Base-by-base conservation (phyloP, 2,797 vertebrate genomes). In the Siniperca undulata region DNA sequence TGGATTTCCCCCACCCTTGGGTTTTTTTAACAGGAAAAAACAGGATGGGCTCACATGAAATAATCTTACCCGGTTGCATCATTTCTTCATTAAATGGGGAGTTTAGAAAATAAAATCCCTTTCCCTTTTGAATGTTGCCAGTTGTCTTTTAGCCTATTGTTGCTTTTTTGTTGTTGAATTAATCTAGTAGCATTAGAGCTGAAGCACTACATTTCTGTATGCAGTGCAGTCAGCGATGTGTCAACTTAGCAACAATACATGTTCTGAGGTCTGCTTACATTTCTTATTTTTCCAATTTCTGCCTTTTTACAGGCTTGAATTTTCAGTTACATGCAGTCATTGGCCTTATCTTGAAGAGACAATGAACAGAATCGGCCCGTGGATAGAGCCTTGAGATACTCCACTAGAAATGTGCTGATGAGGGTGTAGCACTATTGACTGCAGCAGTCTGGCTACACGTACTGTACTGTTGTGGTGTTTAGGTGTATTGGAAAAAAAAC, bases 331-430 rank as follows among this genome's bases (percentile, higher is more conserved):
- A 52, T 36, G 22, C 2, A 44, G 44, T 78, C 6, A 20, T 74
- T 79, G 53, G 16, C 24, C 24, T 44, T 55, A 17, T 68, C 11
- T 36, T 13, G 22, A 50, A 58, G 46, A 55, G n/a, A 44, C 40
- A 76, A 74, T 30, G 19, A 90, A 83, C 9, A 60, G 17, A 73
- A 61, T 50, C 1, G 10, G 70, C 50, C 73, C 24, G 0, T 48
- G 19, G 64, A 71, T 38, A 53, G 80, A 89, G 73, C 82, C 87
- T 81, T 83, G 84, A 80, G 81, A 64, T 59, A 60, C 74, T 77
- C 70, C 67, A 12, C 61, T 14, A 30, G 30, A 87, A 67, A 61
- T 70, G 36, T 34, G 1, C 13, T 65, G 38, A 70, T 68, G 70
- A 76, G 24, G 44, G 70, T 46, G 30, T 61, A 34, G 56, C 40